These are phyloP conservation scores for Chesias legatella DNA, from an alignment of 2,888 invertebrate genomes.

Conservation along the genomic window DNA sequence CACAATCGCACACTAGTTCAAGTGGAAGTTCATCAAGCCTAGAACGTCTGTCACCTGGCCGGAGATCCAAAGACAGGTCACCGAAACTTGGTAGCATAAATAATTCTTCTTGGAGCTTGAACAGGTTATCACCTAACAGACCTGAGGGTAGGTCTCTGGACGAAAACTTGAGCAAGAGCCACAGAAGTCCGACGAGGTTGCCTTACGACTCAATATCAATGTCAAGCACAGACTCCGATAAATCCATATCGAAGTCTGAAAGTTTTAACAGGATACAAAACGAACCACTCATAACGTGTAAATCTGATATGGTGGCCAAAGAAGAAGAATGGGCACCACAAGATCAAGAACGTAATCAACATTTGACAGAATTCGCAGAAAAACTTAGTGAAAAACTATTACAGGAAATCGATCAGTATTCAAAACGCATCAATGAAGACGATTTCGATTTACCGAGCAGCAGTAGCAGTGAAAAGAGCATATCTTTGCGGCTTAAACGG, in stretches of 20 bases:
- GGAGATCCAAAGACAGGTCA: conserved; percentile 73
- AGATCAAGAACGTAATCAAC: conserved; percentile 81
- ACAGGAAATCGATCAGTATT: conserved; percentile 86
- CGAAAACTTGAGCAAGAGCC: conserved; percentile 67
- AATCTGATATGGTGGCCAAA: conserved; percentile 71
- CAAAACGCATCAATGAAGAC: conserved; percentile 75
- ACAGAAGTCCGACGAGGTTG: conserved; percentile 70
- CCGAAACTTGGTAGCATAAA: conserved; percentile 74
- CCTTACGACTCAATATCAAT: conserved; percentile 75
- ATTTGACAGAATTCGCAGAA: conserved; percentile 89
- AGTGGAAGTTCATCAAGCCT: conserved; percentile 76
- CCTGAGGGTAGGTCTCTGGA: conserved; percentile 74
- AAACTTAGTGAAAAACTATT: conserved; percentile 90
- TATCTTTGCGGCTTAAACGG: conserved; percentile 70
- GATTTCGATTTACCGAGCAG: conserved; percentile 76
- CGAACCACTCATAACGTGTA: conserved; percentile 74
- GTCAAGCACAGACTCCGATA: conserved; percentile 75
- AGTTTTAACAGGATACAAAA: conserved; percentile 76
- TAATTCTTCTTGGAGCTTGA: conserved; percentile 76
- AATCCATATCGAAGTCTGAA: conserved; percentile 76
- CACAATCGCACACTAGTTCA: conserved; percentile 74
- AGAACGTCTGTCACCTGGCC: conserved; percentile 72
- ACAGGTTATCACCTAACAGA: conserved; percentile 70
- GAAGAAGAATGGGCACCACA: conserved; percentile 81
- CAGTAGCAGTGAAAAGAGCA: conserved; percentile 75